Evolutionary conservation across 1,140 invertebrate species (phyloP).

Genomic region (Asbolus verrucosus): DNA sequence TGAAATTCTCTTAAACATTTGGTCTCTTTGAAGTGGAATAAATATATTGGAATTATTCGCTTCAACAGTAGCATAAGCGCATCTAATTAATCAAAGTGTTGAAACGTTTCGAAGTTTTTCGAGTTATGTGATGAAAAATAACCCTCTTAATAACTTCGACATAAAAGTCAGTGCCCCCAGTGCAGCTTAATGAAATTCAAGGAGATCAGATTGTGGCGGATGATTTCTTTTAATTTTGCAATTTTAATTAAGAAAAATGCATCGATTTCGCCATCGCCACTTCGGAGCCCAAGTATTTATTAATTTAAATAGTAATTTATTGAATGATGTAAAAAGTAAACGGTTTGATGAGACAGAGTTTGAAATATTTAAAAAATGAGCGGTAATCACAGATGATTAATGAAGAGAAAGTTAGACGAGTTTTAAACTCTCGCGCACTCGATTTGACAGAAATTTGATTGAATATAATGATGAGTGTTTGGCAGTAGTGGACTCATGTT

Average conservation of each 20-base stretch:
- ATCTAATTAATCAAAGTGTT: conserved; percentile 30
- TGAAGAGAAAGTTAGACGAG: conserved; percentile 35
- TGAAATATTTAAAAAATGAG: conserved; percentile 32
- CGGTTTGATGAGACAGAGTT: conserved; percentile 33
- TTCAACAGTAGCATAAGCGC: conserved; percentile 27
- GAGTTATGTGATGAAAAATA: conserved; percentile 21
- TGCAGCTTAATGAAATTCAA: background rate
- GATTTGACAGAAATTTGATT: conserved; percentile 37
- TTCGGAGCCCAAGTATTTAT: conserved; percentile 1
- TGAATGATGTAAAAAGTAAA: conserved; percentile 25
- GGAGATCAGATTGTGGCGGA: background rate
- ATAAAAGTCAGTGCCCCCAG: background rate
- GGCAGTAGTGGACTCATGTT: background rate
- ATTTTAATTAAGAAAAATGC: conserved; percentile 14
- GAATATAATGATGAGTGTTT: conserved; percentile 9
- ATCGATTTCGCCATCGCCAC: conserved; percentile 10
- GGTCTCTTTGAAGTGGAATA: conserved; percentile 42
- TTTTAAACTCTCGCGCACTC: conserved; percentile 19
- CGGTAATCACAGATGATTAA: conserved; percentile 41
- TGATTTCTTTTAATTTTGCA: background rate
- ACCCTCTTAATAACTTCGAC: background rate
- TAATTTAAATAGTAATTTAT: conserved; percentile 34
- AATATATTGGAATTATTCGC: conserved; percentile 36
- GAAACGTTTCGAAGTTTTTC: background rate
- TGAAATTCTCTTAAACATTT: conserved; percentile 35